Conservation (phyloP, 1,140 invertebrate genomes). For the Limonius californicus region DNA sequence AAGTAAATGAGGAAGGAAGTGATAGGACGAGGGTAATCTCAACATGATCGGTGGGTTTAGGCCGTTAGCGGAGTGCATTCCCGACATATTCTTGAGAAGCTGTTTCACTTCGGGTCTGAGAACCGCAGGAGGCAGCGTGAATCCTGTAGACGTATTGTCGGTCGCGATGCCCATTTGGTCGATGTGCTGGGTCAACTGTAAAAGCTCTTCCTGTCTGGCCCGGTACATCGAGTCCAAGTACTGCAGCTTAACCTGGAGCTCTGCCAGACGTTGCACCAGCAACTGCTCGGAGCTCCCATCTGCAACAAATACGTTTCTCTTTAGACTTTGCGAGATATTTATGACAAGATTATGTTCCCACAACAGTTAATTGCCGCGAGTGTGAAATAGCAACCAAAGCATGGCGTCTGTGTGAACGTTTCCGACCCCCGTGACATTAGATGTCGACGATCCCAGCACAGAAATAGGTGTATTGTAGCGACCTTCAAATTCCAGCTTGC, state of each 20-base stretch:
- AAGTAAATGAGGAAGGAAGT: conserved; percentile 86
- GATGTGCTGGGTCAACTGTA: conserved; percentile 59
- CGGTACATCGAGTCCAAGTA: conserved; percentile 69
- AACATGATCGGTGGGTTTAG: conserved; percentile 49
- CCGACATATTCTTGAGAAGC: conserved; percentile 51
- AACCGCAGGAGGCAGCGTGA: conserved; percentile 43
- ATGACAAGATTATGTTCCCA: background rate
- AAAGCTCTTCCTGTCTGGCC: conserved; percentile 66
- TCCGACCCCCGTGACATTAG: too few relatives aligned
- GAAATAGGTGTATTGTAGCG: too few relatives aligned
- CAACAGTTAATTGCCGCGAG: too few relatives aligned
- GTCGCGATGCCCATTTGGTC: conserved; percentile 48
- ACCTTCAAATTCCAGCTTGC: too few relatives aligned
- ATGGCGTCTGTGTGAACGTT: too few relatives aligned
- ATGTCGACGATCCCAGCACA: too few relatives aligned
- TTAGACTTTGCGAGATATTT: too few relatives aligned
- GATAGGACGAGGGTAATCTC: conserved; percentile 73
- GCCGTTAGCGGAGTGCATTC: conserved; percentile 45
- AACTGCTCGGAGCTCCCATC: conserved; percentile 61
- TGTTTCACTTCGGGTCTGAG: conserved; percentile 49
- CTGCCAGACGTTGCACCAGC: conserved; percentile 63
- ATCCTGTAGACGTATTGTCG: conserved; percentile 45
- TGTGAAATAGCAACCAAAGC: too few relatives aligned
- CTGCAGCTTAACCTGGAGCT: conserved; percentile 66
- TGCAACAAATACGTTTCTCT: too few relatives aligned